Evolutionary conservation across 2,888 invertebrate genomes (phyloP), one percentile per base, ranked within the genome.

Genomic region (Netelia inedita): DNA sequence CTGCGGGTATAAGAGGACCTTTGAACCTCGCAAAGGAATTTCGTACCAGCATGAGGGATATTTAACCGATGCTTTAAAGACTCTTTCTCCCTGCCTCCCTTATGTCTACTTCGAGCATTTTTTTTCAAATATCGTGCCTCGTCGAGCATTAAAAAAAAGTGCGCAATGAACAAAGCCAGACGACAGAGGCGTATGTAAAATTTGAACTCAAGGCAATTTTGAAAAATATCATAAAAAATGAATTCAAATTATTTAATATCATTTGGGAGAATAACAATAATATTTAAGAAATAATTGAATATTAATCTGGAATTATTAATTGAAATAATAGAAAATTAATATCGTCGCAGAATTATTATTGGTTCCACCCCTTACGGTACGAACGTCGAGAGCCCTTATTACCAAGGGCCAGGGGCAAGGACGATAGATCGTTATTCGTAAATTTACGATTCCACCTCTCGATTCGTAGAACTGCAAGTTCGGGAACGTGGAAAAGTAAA

Each of bases 11-110:
- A 65, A 59, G 69, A 80, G 76, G 90, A 92, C 91, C 92, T 92
- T 91, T 92, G 91, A 92, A 91, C 92, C 84, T 83, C 65, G 69
- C 61, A 50, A 66, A 85, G 88, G 90, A 91, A 91, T 90, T 89
- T 88, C 88, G 86, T 87, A 81, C 86, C 87, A 79, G 82, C 79
- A 65, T 46, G 53, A 79, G 53, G 79, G 75, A 78, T 76, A 80
- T 71, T 61, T 72, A 82, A 63, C 66, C 57, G 65, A 74, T 76
- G 71, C 43, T 72, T 81, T 41, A 61, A 78, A 74, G 53, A 61
- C 68, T 43, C 71, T 19, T 53, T 43, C 43, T 19, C 61, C 46
- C 46, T 10, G 14, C 14, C 9, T 46, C 46, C 21, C 28, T 19
- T 57, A 50, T 43, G 14, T 66, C 61, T 35, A 28, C 41, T 69